Conservation (phyloP, 2,888 invertebrate species). For the Diloba caeruleocephala region DNA sequence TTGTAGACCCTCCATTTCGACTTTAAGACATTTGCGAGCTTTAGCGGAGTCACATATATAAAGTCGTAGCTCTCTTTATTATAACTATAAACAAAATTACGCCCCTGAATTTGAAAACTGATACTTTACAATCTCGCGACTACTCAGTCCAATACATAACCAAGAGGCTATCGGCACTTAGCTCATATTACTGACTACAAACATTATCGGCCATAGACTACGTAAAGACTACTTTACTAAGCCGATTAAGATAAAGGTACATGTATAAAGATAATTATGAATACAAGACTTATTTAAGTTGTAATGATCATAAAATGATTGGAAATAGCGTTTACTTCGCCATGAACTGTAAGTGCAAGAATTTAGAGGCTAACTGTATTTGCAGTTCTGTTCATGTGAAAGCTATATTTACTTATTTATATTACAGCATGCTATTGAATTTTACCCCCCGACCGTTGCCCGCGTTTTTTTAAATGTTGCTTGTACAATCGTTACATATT, state of each 20-base stretch:
- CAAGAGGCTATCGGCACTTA: conserved; percentile 18
- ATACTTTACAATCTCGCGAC: conserved; percentile 15
- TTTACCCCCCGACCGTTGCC: too few relatives aligned
- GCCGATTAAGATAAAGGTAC: conserved; percentile 36
- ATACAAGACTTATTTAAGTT: conserved; percentile 11
- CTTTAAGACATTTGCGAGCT: too few relatives aligned
- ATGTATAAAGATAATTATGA: conserved; percentile 9
- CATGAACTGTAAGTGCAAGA: neutral
- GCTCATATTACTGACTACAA: conserved; percentile 29
- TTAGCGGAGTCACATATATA: too few relatives aligned
- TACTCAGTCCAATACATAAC: conserved; percentile 17
- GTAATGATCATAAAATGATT: conserved; percentile 10
- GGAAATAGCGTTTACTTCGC: neutral
- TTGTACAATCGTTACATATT: too few relatives aligned
- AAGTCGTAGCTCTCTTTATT: neutral
- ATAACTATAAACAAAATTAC: conserved; percentile 7
- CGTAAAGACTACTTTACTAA: conserved; percentile 23
- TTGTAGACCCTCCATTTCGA: too few relatives aligned
- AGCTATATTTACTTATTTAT: too few relatives aligned
- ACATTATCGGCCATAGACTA: conserved; percentile 21
- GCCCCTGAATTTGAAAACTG: conserved; percentile 7
- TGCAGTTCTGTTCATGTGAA: too few relatives aligned
- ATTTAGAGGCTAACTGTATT: too few relatives aligned
- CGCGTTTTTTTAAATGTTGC: too few relatives aligned
- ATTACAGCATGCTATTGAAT: too few relatives aligned